A percentile compares a stretch with the other conserved stretches of the same genome.
Evolutionary conservation across 1,140 invertebrate species (phyloP).

Genomic region (Drosophila parabipectinata): DNA sequence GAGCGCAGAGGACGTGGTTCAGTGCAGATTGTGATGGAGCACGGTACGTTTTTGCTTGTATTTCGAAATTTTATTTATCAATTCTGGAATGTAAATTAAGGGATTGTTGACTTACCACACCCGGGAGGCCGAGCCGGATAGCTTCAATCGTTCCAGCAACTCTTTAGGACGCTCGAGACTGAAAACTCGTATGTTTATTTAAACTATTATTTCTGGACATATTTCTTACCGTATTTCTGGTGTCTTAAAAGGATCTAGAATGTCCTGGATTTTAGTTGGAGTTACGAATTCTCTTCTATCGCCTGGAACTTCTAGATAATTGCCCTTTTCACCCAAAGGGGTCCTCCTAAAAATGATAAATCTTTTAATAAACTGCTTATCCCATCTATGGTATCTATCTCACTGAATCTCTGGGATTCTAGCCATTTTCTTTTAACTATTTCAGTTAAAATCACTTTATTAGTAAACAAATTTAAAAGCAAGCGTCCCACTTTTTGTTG

Average conservation of each 20-base stretch:
- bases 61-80: background rate
- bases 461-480: background rate
- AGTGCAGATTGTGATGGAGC: background rate
- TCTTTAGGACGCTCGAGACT: slow-evolving; percentile 26
- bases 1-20: slow-evolving; percentile 23
- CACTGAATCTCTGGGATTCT: background rate
- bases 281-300: background rate
- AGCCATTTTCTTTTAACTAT: background rate
- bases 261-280: background rate
- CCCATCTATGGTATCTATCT: background rate
- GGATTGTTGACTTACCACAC: slow-evolving; percentile 3
- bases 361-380: background rate
- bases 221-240: background rate
- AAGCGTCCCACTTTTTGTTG: background rate
- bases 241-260: background rate
- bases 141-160: slow-evolving; percentile 14
- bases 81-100: background rate
- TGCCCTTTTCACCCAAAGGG: background rate
- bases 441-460: background rate
- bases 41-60: background rate
- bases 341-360: background rate
- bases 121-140: background rate
- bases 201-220: background rate
- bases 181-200: background rate
- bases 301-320: slow-evolving; percentile 1